These are phyloP conservation scores for Mustelus asterias DNA, from an alignment of 2,113 vertebrate species.

Conservation along the genomic window DNA sequence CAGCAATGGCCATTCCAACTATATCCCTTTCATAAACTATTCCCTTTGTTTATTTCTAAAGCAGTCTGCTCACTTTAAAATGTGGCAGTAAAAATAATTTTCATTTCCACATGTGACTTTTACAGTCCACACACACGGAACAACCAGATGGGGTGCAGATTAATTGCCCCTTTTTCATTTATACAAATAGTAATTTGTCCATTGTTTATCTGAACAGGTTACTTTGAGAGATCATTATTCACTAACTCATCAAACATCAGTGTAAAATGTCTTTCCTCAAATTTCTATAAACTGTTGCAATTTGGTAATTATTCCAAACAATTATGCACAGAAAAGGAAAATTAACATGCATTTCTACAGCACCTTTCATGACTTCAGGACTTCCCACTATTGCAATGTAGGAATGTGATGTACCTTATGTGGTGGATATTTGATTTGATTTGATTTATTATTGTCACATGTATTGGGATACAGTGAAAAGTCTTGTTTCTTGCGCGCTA, in stretches of 20 bases:
- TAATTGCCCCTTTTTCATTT: constrained; percentile 29
- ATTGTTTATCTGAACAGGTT: constrained; percentile 36
- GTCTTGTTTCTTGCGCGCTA: no score
- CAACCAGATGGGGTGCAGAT: not conserved
- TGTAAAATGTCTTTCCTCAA: not conserved
- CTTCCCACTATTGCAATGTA: not conserved
- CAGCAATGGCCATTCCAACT: not conserved
- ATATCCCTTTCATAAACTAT: not conserved
- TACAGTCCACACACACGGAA: not conserved
- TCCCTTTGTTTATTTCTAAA: constrained; percentile 13
- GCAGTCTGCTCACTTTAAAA: not conserved
- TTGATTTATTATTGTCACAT: no score
- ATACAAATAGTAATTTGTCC: constrained; percentile 34
- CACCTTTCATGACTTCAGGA: not conserved
- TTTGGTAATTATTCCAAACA: constrained; percentile 2
- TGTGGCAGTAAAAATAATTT: constrained; percentile 18
- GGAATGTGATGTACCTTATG: not conserved
- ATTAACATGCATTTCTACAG: not conserved
- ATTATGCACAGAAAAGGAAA: not conserved
- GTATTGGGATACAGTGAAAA: no score
- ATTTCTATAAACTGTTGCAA: not conserved
- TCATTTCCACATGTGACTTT: not conserved
- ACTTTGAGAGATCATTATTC: constrained; percentile 30
- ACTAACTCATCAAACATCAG: constrained; percentile 12
- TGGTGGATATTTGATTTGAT: no score